These are phyloP conservation scores for Helleia helle DNA, from an alignment of 2,888 invertebrate genomes.

Conservation along the genomic window DNA sequence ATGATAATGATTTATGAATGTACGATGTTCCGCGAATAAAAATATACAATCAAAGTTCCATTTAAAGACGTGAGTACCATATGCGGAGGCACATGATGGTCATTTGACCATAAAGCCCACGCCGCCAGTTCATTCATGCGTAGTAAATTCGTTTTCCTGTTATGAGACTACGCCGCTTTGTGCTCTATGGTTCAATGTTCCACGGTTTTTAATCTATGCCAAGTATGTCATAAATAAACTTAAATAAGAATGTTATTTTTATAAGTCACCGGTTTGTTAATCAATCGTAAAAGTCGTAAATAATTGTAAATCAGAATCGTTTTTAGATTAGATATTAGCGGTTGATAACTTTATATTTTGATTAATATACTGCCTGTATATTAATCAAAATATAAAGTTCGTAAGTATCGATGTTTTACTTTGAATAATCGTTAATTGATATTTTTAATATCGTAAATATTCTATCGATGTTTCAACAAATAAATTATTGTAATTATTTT, in stretches of 20 bases:
- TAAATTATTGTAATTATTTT: not conserved
- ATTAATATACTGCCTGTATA: too few relatives aligned
- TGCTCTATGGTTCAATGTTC: not conserved
- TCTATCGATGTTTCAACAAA: too few relatives aligned
- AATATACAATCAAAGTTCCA: not conserved
- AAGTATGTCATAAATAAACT: not conserved
- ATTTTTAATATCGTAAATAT: too few relatives aligned
- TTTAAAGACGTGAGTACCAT: not conserved
- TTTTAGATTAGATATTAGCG: not conserved
- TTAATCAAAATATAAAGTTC: too few relatives aligned
- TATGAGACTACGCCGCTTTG: not conserved
- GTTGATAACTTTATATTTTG: not conserved
- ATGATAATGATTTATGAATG: not conserved
- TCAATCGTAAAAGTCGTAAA: not conserved
- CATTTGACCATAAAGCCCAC: constrained; percentile 25
- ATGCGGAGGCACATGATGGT: constrained; percentile 10
- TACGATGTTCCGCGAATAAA: constrained; percentile 1
- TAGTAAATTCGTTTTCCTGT: constrained; percentile 19
- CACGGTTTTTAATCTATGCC: not conserved
- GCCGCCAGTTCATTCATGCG: constrained; percentile 21
- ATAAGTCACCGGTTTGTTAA: not conserved
- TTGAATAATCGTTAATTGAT: too few relatives aligned
- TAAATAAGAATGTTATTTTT: not conserved
- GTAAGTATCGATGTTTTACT: too few relatives aligned
- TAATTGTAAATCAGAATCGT: not conserved